phyloP scores from a whole-genome alignment of 1,140 invertebrate genomes.

The Andrena cerasifolii region DNA sequence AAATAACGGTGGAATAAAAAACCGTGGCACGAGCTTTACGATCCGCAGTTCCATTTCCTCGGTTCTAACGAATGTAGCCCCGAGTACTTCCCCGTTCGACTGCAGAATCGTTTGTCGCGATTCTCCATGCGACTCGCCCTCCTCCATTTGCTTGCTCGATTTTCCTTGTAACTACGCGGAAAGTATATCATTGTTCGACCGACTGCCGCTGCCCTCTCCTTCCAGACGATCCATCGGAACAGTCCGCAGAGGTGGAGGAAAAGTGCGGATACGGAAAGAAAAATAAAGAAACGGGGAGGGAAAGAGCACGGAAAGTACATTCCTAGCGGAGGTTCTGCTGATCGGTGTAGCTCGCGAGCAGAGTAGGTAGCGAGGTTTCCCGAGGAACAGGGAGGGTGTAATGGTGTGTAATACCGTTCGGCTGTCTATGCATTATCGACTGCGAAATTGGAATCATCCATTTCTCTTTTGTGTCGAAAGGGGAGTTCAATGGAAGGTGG shows the following conservation, averaged over 20 bases:
- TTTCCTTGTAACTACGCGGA: neutral
- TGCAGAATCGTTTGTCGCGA: neutral
- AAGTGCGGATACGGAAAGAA: constrained; percentile 5
- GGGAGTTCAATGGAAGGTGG: neutral
- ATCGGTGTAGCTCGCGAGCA: constrained; percentile 28
- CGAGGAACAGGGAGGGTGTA: constrained; percentile 33
- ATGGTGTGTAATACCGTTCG: constrained; percentile 48
- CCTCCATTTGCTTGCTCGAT: too few relatives aligned
- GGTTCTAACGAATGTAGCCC: constrained; percentile 7
- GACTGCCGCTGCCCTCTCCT: neutral
- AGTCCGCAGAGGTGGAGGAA: neutral
- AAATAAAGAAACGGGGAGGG: neutral
- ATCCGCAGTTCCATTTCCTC: too few relatives aligned
- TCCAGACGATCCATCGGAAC: constrained; percentile 12
- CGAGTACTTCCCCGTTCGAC: neutral
- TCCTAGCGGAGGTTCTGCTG: constrained; percentile 28
- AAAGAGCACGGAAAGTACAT: constrained; percentile 18
- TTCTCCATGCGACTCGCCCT: neutral
- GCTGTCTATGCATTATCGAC: constrained; percentile 46
- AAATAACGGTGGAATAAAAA: too few relatives aligned
- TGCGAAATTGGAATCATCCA: constrained; percentile 48
- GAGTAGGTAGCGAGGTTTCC: constrained; percentile 41
- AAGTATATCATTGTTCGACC: constrained; percentile 9
- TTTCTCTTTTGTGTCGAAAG: constrained; percentile 17
- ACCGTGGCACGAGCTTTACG: too few relatives aligned